phyloP scores from a whole-genome alignment of 2,888 invertebrate species.

The Brachyopa scutellaris region DNA sequence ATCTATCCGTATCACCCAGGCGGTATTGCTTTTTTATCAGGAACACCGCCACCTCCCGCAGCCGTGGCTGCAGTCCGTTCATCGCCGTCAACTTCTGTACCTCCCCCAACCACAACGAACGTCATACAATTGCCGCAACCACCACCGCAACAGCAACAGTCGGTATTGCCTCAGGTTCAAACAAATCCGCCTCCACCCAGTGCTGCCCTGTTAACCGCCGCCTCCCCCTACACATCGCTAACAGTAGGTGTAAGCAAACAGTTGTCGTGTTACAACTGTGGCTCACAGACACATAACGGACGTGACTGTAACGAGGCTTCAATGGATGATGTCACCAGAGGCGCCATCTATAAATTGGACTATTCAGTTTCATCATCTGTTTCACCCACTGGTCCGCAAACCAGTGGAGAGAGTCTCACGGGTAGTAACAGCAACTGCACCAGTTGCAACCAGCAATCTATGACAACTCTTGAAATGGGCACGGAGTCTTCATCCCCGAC shows the following conservation, averaged over 20 bases:
- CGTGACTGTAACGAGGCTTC: slow-evolving; percentile 94
- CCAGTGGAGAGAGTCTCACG: slow-evolving; percentile 35
- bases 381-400: slow-evolving; percentile 52
- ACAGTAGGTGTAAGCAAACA: slow-evolving; percentile 76
- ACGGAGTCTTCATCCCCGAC: slow-evolving; percentile 74
- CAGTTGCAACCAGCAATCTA: slow-evolving; percentile 59
- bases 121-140: slow-evolving; percentile 75
- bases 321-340: slow-evolving; percentile 94
- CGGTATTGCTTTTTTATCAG: slow-evolving; percentile 76
- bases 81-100: slow-evolving; percentile 74
- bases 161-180: slow-evolving; percentile 80
- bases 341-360: slow-evolving; percentile 87
- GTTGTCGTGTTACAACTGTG: slow-evolving; percentile 95
- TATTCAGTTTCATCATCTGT: slow-evolving; percentile 81
- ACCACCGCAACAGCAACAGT: slow-evolving; percentile 75
- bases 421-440: slow-evolving; percentile 38
- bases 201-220: slow-evolving; percentile 73
- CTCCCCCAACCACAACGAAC: slow-evolving; percentile 76
- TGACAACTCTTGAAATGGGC: slow-evolving; percentile 69
- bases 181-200: slow-evolving; percentile 80
- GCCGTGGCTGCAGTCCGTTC: slow-evolving; percentile 74
- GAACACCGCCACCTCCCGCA: slow-evolving; percentile 75
- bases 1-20: slow-evolving; percentile 82
- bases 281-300: slow-evolving; percentile 91
- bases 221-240: slow-evolving; percentile 77